Evolutionary conservation across 2,888 invertebrate genomes (phyloP).

Genomic region (Amphimallon solstitiale): DNA sequence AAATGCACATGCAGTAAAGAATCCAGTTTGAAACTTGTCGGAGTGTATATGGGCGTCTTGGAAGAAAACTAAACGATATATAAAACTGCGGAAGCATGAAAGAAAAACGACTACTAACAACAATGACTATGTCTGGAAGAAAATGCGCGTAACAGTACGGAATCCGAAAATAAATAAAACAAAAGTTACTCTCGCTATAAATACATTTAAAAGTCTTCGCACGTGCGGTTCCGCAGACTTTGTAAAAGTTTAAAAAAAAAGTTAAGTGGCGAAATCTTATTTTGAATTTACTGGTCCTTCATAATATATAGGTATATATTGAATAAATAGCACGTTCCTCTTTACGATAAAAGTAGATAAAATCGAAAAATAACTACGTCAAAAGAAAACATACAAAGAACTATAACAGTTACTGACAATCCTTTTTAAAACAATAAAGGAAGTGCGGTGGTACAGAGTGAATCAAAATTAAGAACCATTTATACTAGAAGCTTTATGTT

Average conservation of each 20-base stretch:
- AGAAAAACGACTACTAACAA: not conserved
- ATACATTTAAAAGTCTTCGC: conserved; percentile 17
- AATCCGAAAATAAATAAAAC: conserved; percentile 15
- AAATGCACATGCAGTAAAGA: conserved; percentile 2
- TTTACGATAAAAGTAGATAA: too few relatives aligned
- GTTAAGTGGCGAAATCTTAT: conserved; percentile 6
- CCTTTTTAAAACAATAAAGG: too few relatives aligned
- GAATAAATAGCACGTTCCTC: too few relatives aligned
- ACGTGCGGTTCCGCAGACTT: not conserved
- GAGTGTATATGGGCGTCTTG: not conserved
- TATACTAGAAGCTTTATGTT: too few relatives aligned
- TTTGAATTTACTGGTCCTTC: not conserved
- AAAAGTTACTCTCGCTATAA: conserved; percentile 14
- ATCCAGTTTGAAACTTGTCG: not conserved
- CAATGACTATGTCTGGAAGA: not conserved
- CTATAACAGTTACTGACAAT: too few relatives aligned
- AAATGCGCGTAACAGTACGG: not conserved
- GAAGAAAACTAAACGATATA: not conserved
- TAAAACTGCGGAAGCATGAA: conserved; percentile 17
- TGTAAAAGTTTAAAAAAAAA: conserved; percentile 16
- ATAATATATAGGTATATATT: too few relatives aligned
- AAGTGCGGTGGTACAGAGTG: too few relatives aligned
- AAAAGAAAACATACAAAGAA: too few relatives aligned
- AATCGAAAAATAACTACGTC: too few relatives aligned
- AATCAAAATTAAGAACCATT: too few relatives aligned